Percentiles rank a stretch among this genome's conserved stretches.
Evolutionary conservation across 2,888 invertebrate species (phyloP).

Genomic region (Hyposoter didymator): DNA sequence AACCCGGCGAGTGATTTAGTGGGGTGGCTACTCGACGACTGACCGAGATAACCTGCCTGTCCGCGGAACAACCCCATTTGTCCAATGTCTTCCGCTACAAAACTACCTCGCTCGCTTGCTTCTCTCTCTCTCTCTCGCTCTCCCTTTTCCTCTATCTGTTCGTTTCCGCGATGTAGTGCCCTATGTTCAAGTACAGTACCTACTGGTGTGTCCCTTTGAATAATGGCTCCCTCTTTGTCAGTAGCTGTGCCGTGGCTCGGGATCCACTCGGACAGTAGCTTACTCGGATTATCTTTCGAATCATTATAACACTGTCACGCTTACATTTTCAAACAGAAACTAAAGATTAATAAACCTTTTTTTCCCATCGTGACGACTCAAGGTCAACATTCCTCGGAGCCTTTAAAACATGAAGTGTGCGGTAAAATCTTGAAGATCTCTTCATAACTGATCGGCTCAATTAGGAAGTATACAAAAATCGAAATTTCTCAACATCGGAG

Average conservation of each 20-base stretch:
- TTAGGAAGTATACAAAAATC: background rate
- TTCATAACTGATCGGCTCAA: background rate
- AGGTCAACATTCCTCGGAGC: background rate
- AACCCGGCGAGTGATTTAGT: slow-evolving; percentile 81
- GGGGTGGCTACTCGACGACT: slow-evolving; percentile 82
- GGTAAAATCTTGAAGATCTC: background rate
- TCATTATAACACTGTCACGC: slow-evolving; percentile 22
- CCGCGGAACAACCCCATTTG: slow-evolving; percentile 83
- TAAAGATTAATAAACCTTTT: background rate
- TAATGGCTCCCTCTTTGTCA: slow-evolving; percentile 78
- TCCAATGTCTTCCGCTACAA: slow-evolving; percentile 83
- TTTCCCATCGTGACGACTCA: background rate
- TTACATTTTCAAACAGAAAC: background rate
- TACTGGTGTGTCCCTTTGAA: slow-evolving; percentile 77
- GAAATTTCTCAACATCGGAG: background rate
- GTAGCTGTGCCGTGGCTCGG: slow-evolving; percentile 56
- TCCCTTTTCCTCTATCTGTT: slow-evolving; percentile 18
- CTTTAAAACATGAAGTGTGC: background rate
- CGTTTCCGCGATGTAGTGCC: slow-evolving; percentile 62
- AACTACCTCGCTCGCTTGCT: slow-evolving; percentile 75
- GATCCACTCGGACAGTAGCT: slow-evolving; percentile 35
- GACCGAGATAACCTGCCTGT: slow-evolving; percentile 83
- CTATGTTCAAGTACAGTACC: slow-evolving; percentile 66
- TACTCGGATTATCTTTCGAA: slow-evolving; percentile 55
- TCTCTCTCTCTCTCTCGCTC: slow-evolving; percentile 62